Base-by-base conservation (phyloP, 1,140 invertebrate genomes). In the Ceratitis capitata region DNA sequence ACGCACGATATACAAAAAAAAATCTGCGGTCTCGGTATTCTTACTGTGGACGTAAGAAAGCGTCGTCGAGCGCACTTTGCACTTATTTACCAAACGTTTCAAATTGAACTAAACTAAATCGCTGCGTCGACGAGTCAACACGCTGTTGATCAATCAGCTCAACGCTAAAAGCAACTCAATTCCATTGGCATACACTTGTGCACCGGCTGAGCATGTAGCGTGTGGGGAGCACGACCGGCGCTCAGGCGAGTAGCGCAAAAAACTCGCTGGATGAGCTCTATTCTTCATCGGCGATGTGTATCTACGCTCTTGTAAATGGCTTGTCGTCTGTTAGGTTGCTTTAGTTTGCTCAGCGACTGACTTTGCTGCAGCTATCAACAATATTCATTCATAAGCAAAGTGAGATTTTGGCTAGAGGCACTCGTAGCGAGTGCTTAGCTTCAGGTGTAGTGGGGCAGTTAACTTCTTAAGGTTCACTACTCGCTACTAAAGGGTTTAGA, bases 71-170 rank as follows among this genome's bases (percentile, higher is more conserved):
- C 69, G 19, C 69, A 78, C 69, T 1, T 45, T n/a, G n/a, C n/a
- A n/a, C 39, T 3, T n/a, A 45, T 39, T 78, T 42, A 45, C 42
- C 39, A 78, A 78, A 23, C 42, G 69, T n/a, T 14, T 23, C 19
- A 26, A 78, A 78, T 19, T 47, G 69, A 78, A 78, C 69, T 78
- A 45, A 78, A 78, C 69, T 78, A 45, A 78, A 78, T 78, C 69
- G 69, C 69, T 9, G 69, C 69, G 69, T 0, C 14, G n/a, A n/a
- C n/a, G n/a, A 78, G 69, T 45, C 69, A 45, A 47, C 69, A 61
- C n/a, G 23, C n/a, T 3, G 4, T 9, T 9, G 51, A 56, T 39
- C 39, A 39, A 42, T 78, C 69, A 78, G 29, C 64, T 74, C 64
- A 42, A 16, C 6, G 29, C 23, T 29, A 29, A 16, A 64, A 32